These are phyloP conservation scores for Plectropomus leopardus DNA, from an alignment of 2,113 vertebrate species.

Conservation along the genomic window DNA sequence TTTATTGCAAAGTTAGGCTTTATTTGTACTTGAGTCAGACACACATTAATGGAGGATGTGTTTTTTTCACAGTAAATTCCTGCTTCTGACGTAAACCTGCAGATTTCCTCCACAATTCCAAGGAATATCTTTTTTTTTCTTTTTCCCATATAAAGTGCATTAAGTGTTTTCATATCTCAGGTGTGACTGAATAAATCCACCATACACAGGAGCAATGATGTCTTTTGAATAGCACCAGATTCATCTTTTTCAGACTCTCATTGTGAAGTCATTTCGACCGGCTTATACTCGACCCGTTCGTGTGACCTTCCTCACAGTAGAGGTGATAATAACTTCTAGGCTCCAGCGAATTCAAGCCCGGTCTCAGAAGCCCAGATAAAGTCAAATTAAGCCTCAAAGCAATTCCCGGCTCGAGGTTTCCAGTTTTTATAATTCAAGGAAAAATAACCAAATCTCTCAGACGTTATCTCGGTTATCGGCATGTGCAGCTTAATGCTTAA, in stretches of 20 bases:
- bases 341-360: not conserved
- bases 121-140: no score
- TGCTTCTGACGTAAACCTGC: no score
- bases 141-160: no score
- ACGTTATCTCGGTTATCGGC: not conserved
- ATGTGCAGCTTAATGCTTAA: not conserved
- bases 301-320: not conserved
- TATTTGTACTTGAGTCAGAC: no score
- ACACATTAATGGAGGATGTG: no score
- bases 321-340: not conserved
- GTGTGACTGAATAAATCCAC: not conserved
- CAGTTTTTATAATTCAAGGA: not conserved
- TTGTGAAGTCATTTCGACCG: not conserved
- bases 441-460: not conserved
- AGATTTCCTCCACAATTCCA: no score
- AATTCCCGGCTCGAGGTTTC: not conserved
- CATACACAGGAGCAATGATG: not conserved
- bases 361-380: not conserved
- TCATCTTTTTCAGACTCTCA: not conserved
- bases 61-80: no score
- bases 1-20: no score
- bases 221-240: not conserved
- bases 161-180: not conserved
- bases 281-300: not conserved
- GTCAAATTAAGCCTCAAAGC: conserved; percentile 1